A percentile compares a stretch with the other conserved stretches of the same genome.
These are phyloP conservation scores for Athalia cordata DNA, from an alignment of 2,888 invertebrate species.

Conservation along the genomic window DNA sequence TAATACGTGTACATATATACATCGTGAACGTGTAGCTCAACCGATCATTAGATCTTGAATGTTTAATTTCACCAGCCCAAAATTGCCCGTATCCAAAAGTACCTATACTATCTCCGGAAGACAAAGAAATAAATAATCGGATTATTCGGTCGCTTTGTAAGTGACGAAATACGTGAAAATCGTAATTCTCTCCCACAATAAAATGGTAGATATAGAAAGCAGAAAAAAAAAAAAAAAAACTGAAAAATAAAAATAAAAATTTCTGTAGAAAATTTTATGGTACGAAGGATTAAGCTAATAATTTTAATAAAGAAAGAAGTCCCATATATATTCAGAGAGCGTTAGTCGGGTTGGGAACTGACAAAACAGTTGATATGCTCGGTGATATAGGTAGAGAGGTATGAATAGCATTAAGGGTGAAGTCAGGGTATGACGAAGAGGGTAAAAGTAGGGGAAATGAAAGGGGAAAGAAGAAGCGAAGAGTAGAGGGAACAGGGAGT, in stretches of 20 bases:
- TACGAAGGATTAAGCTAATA: constrained; percentile 45
- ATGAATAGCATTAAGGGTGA: constrained; percentile 45
- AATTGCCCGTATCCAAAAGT: too few relatives aligned
- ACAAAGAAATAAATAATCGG: too few relatives aligned
- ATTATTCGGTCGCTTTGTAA: too few relatives aligned
- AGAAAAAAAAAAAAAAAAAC: too few relatives aligned
- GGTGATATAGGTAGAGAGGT: constrained; percentile 62
- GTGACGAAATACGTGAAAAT: too few relatives aligned
- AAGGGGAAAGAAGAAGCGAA: constrained; percentile 49
- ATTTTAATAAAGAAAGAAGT: constrained; percentile 65
- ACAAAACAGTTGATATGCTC: constrained; percentile 71
- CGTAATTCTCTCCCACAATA: too few relatives aligned
- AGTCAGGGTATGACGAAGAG: constrained; percentile 53
- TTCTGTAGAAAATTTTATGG: not conserved
- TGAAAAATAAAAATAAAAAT: too few relatives aligned
- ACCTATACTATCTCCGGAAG: too few relatives aligned
- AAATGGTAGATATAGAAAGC: too few relatives aligned
- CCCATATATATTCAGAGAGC: constrained; percentile 63
- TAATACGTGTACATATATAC: not conserved
- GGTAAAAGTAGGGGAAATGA: constrained; percentile 49
- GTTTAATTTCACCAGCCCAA: not conserved
- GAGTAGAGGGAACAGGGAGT: constrained; percentile 38
- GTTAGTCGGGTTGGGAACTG: constrained; percentile 61
- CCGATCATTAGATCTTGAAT: constrained; percentile 18
- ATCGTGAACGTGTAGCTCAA: not conserved